Percentiles rank a stretch among this genome's conserved stretches.
These are phyloP conservation scores for Chloroceryle aenea DNA, from an alignment of 2,113 vertebrate species.

Conservation along the genomic window DNA sequence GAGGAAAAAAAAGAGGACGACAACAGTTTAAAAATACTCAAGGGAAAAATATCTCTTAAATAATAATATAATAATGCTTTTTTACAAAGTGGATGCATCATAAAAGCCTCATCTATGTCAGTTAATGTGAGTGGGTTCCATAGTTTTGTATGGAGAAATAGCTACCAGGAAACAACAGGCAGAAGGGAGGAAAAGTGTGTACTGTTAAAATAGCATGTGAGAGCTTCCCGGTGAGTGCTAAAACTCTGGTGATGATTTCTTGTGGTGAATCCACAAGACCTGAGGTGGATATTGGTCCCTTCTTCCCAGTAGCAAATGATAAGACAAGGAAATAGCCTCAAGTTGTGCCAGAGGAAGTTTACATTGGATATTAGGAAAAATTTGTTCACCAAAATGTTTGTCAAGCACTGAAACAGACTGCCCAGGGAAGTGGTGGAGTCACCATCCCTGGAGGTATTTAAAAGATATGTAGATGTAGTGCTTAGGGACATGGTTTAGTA, in stretches of 20 bases:
- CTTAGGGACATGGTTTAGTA: no score
- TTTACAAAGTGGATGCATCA: background rate
- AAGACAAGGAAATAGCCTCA: background rate
- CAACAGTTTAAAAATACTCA: background rate
- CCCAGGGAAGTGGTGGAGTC: background rate
- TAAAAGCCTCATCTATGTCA: background rate
- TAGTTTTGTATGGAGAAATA: background rate
- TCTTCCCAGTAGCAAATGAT: background rate
- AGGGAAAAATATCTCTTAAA: background rate
- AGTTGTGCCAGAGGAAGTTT: background rate
- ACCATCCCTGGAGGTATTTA: background rate
- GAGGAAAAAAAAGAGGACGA: background rate
- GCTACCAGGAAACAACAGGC: fast-evolving
- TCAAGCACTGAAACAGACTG: background rate
- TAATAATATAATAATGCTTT: background rate
- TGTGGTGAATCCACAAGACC: background rate
- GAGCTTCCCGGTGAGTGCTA: background rate
- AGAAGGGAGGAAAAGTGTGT: background rate
- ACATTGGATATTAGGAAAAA: background rate
- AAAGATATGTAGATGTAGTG: no score
- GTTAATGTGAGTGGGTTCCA: background rate
- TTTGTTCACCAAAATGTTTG: background rate
- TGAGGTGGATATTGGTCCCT: background rate
- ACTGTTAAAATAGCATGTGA: background rate
- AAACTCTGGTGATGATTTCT: background rate